Base-by-base conservation (phyloP, 2,888 invertebrate species). In the Punctoribates punctum region DNA sequence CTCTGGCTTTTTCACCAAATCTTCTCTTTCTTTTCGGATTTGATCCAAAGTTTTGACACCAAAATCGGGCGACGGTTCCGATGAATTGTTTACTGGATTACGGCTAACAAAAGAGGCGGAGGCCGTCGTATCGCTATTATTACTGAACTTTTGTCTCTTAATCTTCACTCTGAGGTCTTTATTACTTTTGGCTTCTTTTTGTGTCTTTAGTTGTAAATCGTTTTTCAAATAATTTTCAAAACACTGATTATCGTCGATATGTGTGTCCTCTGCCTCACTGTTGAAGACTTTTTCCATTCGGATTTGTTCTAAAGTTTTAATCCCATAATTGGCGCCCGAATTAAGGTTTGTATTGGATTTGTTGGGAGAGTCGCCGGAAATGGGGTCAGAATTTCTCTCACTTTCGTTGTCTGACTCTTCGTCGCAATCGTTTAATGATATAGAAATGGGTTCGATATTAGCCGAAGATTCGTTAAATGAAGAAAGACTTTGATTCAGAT, bases 241-340 rank as follows among this genome's bases (percentile, higher is more conserved):
- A 48, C 29, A 65, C 11, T 74, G 34, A 46, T 29, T 48, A 15
- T 27, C 57, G 11, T 60, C n/a, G 23, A 73, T 77, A 75, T 75
- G 74, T 65, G 75, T 38, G 27, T 78, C 62, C 60, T 87, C 89
- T n/a, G 89, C 89, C 8, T 90, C 90, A 82, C 89, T 90, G 0
- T 89, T 89, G 82, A 90, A 90, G 77, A 90, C 88, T 81, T 87
- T 86, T 84, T 90, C 90, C 74, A 90, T 85, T 67, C 88, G 87
- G 79, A 89, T 87, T 80, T 90, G 88, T 83, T 90, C 91, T 82
- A 89, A 87, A 0, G 89, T 88, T 85, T 90, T 89, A 78, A 87
- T 85, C 79, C 85, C 84, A 74, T 80, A 78, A 77, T 83, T 83
- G 75, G 4, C 42, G n/a, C 9, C 34, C 13, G 6, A 17, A 34